Evolutionary conservation across 2,888 invertebrate genomes (phyloP).

Genomic region (Hypomecis atomaria): DNA sequence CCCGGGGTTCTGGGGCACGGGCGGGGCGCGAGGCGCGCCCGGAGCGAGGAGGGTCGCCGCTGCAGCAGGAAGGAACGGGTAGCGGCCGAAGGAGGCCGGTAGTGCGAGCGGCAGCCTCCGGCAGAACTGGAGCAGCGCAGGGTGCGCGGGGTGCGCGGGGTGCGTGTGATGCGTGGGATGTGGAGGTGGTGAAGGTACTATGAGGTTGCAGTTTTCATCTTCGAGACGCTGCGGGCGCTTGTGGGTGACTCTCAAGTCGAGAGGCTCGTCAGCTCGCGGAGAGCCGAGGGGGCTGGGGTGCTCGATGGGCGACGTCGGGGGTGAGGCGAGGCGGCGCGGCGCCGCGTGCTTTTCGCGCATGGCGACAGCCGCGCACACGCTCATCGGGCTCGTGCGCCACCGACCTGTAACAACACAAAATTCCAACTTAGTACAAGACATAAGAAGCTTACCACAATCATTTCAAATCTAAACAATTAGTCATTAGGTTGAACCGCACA

Average conservation of each 20-base stretch:
- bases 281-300: slow-evolving; percentile 81
- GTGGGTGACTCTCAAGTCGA: slow-evolving; percentile 94
- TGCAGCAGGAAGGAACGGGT: slow-evolving; percentile 79
- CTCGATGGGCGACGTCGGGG: slow-evolving; percentile 74
- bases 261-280: slow-evolving; percentile 88
- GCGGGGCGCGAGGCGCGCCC: slow-evolving; percentile 72
- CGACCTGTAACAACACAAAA: slow-evolving; percentile 73
- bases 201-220: slow-evolving; percentile 95
- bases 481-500: slow-evolving; percentile 24
- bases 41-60: slow-evolving; percentile 78
- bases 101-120: slow-evolving; percentile 76
- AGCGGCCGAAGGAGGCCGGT: slow-evolving; percentile 79
- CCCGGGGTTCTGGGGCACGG: slow-evolving; percentile 71
- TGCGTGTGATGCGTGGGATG: slow-evolving; percentile 82
- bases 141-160: slow-evolving; percentile 86
- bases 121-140: slow-evolving; percentile 78
- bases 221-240: slow-evolving; percentile 90
- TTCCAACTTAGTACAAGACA: slow-evolving; percentile 26
- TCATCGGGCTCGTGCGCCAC: slow-evolving; percentile 87
- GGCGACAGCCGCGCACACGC: slow-evolving; percentile 89
- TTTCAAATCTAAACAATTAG: slow-evolving; percentile 23
- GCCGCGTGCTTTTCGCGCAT: slow-evolving; percentile 96
- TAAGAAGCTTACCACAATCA: not conserved
- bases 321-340: slow-evolving; percentile 92
- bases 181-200: slow-evolving; percentile 85